These are phyloP conservation scores for Hyposoter didymator DNA, from an alignment of 2,888 invertebrate genomes.

Conservation along the genomic window DNA sequence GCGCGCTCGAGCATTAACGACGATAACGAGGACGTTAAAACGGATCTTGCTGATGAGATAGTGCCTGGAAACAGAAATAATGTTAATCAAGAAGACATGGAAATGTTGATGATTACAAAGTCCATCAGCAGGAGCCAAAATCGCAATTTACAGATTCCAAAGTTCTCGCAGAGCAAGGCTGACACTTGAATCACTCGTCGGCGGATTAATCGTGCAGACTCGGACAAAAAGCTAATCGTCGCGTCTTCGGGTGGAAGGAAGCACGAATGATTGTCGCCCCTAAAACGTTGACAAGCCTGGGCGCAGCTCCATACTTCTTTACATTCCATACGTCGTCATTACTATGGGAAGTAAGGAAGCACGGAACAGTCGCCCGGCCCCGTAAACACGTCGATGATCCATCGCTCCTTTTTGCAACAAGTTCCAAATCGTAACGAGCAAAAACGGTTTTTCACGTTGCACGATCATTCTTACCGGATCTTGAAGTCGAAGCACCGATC, in stretches of 20 bases:
- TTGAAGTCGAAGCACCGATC: not conserved
- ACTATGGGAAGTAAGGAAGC: conserved; percentile 99
- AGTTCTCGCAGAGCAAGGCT: no score
- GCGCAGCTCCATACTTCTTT: conserved; percentile 96
- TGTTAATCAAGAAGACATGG: not conserved
- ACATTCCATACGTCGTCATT: conserved; percentile 96
- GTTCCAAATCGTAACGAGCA: not conserved
- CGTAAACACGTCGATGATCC: conserved; percentile 12
- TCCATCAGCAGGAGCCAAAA: not conserved
- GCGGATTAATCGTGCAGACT: not conserved
- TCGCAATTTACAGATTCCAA: no score
- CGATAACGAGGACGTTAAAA: conserved; percentile 24
- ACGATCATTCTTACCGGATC: conserved; percentile 53
- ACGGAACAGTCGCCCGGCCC: conserved; percentile 92
- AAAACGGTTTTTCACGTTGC: conserved; percentile 33
- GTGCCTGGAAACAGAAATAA: conserved; percentile 22
- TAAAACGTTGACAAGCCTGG: conserved; percentile 75
- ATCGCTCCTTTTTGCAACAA: not conserved
- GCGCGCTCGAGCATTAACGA: conserved; percentile 42
- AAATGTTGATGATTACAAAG: not conserved
- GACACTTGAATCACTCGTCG: conserved; percentile 26
- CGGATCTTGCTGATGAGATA: not conserved
- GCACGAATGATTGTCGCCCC: not conserved
- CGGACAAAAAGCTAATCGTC: not conserved
- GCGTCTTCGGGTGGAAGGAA: not conserved